These are phyloP conservation scores for Poeciliopsis retropinna DNA, from an alignment of 2,113 vertebrate species.

Conservation along the genomic window DNA sequence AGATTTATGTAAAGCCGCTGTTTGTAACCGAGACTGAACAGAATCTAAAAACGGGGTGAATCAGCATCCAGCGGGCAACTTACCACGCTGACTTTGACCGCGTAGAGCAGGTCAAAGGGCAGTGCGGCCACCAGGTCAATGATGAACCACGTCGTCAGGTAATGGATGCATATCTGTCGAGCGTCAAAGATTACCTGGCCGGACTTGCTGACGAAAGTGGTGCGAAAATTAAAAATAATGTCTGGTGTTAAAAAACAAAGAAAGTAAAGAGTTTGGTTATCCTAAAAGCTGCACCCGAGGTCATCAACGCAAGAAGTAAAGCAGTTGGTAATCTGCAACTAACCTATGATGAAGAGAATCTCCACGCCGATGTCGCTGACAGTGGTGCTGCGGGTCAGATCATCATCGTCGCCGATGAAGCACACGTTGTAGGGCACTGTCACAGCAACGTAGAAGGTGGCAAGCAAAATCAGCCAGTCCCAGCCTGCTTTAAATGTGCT, in stretches of 20 bases:
- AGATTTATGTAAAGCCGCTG: not conserved
- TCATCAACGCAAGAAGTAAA: not conserved
- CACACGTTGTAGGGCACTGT: conserved; percentile 98
- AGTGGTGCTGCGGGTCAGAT: conserved; percentile 95
- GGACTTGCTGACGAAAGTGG: conserved; percentile 97
- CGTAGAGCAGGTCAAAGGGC: conserved; percentile 97
- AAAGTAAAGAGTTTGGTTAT: not conserved
- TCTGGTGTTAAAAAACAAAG: conserved; percentile 78
- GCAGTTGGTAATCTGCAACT: conserved; percentile 36
- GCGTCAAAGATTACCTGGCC: conserved; percentile 98
- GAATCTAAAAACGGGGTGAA: not conserved
- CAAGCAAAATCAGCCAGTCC: conserved; percentile 97
- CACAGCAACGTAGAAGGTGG: conserved; percentile 97
- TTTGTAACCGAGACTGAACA: not conserved
- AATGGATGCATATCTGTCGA: conserved; percentile 98
- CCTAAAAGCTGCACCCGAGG: not conserved
- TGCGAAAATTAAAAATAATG: conserved; percentile 97
- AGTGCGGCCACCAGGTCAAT: conserved; percentile 96
- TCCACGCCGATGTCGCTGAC: conserved; percentile 98
- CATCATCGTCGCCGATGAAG: conserved; percentile 95
- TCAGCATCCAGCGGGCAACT: conserved; percentile 68
- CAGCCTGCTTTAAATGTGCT: conserved; percentile 97
- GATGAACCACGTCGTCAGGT: conserved; percentile 98
- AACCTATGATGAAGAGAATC: conserved; percentile 97
- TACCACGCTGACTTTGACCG: conserved; percentile 98